phyloP scores from a whole-genome alignment of 2,888 invertebrate genomes.

The Cremastinae sp. region DNA sequence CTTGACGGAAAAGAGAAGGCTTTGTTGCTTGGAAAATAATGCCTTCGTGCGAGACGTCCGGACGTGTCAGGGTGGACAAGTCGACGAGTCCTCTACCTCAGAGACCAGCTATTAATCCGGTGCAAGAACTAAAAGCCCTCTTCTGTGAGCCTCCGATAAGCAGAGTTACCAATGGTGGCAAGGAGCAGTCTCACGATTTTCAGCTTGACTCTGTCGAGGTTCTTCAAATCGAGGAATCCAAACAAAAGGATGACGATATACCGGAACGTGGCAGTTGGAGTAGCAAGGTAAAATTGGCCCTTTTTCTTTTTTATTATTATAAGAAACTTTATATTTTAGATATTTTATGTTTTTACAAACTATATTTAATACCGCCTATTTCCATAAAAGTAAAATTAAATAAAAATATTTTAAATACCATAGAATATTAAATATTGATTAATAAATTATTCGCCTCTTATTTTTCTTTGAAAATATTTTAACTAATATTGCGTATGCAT shows the following conservation, averaged over 20 bases:
- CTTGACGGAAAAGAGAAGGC: not conserved
- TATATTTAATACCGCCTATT: no score
- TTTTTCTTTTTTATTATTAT: not conserved
- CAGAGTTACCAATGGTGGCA: constrained; percentile 62
- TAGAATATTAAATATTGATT: no score
- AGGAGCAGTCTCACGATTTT: constrained; percentile 68
- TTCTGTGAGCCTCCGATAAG: constrained; percentile 69
- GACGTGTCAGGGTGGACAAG: constrained; percentile 70
- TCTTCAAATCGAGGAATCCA: constrained; percentile 64
- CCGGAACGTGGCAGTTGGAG: constrained; percentile 76
- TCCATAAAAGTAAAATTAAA: no score
- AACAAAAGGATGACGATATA: constrained; percentile 56
- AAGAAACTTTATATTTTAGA: no score
- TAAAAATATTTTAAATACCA: not conserved
- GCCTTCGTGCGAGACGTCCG: constrained; percentile 71
- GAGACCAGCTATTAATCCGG: constrained; percentile 67
- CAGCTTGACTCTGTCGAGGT: constrained; percentile 71
- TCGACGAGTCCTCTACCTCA: constrained; percentile 74
- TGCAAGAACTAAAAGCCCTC: constrained; percentile 74
- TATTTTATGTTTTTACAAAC: no score
- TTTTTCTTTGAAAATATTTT: not conserved
- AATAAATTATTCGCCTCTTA: not conserved
- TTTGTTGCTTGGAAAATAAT: constrained; percentile 60
- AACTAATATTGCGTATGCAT: not conserved
- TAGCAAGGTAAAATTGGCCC: constrained; percentile 72